Percentiles rank a stretch among this genome's conserved stretches.
These are phyloP conservation scores for Muscicapa comitata DNA, from an alignment of 2,797 vertebrate species.

Conservation along the genomic window DNA sequence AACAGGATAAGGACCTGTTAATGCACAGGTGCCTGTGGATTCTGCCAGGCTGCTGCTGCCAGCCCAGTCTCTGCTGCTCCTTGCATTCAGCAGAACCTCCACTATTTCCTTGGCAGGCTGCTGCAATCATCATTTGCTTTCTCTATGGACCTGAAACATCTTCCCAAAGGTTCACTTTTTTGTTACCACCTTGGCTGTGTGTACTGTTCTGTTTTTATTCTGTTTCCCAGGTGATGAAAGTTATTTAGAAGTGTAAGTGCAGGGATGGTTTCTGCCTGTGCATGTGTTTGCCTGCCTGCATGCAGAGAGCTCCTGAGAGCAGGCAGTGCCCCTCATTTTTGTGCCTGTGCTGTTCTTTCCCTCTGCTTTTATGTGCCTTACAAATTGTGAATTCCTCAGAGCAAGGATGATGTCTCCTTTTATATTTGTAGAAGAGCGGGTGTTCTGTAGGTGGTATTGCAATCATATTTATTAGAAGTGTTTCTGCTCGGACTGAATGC, in stretches of 20 bases:
- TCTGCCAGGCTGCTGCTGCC: neutral
- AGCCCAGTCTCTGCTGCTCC: neutral
- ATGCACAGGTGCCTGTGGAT: neutral
- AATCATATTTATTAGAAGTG: neutral
- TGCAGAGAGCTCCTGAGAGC: neutral
- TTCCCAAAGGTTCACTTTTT: neutral
- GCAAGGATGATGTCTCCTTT: neutral
- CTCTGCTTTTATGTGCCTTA: neutral
- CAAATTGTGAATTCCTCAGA: neutral
- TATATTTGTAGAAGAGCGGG: neutral
- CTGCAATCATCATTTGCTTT: neutral
- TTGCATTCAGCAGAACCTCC: neutral
- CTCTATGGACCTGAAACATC: neutral
- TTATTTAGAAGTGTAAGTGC: neutral
- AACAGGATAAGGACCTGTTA: neutral
- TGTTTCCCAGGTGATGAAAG: neutral
- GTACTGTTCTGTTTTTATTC: neutral
- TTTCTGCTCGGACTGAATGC: neutral
- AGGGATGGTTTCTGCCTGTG: neutral
- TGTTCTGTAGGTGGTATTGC: neutral
- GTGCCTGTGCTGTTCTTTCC: neutral
- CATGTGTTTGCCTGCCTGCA: neutral
- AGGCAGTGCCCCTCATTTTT: neutral
- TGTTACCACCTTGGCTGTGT: neutral
- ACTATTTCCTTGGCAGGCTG: neutral